These are phyloP conservation scores for Pempheris klunzingeri DNA, from an alignment of 2,797 vertebrate species.

Conservation along the genomic window DNA sequence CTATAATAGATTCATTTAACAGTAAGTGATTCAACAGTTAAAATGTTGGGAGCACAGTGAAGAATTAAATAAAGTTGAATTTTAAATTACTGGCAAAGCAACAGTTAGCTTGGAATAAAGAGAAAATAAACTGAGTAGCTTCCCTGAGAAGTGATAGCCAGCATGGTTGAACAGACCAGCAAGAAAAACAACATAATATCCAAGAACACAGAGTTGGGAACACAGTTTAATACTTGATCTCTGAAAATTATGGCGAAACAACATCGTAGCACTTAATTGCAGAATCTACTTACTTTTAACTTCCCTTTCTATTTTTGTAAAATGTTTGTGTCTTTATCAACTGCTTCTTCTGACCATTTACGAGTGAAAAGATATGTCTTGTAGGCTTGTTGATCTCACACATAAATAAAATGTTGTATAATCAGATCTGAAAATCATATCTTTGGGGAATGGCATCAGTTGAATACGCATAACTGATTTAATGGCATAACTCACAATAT, in stretches of 20 bases:
- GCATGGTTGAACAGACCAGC: slow-evolving; percentile 4
- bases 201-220: neutral
- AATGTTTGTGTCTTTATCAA: neutral
- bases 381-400: slow-evolving; percentile 33
- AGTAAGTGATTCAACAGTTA: neutral
- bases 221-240: neutral
- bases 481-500: slow-evolving; percentile 55
- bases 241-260: neutral
- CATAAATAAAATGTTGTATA: no score
- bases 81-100: slow-evolving; percentile 7
- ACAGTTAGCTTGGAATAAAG: slow-evolving; percentile 12
- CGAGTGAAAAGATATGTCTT: neutral
- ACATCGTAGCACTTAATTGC: neutral
- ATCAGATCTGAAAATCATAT: slow-evolving; percentile 48
- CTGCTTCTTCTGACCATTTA: slow-evolving; percentile 4
- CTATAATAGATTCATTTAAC: neutral
- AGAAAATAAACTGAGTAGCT: neutral
- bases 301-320: neutral
- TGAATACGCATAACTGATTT: slow-evolving; percentile 62
- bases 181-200: slow-evolving; percentile 7
- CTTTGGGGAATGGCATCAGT: slow-evolving; percentile 42
- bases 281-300: neutral
- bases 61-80: neutral
- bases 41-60: neutral
- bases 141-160: neutral